Evolutionary conservation across 2,888 invertebrate species (phyloP).

Genomic region (Trichogramma dendrolimi): DNA sequence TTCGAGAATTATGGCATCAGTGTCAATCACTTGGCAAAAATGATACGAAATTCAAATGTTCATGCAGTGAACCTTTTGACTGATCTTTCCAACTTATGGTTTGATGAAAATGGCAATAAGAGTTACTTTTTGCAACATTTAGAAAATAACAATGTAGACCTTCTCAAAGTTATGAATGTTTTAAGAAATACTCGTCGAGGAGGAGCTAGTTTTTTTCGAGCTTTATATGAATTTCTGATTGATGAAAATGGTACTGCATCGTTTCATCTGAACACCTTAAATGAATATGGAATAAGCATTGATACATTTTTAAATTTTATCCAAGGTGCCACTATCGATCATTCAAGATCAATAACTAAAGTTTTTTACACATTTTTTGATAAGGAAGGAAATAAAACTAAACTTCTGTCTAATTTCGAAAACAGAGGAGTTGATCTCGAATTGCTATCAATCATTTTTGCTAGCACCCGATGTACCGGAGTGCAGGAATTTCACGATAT

Average conservation of each 20-base stretch:
- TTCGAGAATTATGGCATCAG: conserved; percentile 13
- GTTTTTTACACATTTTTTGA: conserved; percentile 34
- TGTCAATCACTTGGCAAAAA: conserved; percentile 18
- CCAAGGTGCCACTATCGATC: conserved; percentile 28
- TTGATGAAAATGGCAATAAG: conserved; percentile 35
- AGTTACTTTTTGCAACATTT: conserved; percentile 18
- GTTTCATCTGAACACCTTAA: conserved; percentile 10
- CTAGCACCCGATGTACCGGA: too few relatives aligned
- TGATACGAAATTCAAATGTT: conserved; percentile 29
- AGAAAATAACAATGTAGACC: conserved; percentile 30
- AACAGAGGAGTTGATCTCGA: conserved; percentile 30
- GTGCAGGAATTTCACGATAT: too few relatives aligned
- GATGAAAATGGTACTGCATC: conserved; percentile 15
- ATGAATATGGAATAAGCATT: conserved; percentile 14
- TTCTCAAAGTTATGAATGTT: conserved; percentile 33
- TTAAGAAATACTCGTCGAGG: conserved; percentile 23
- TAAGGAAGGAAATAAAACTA: conserved; percentile 21
- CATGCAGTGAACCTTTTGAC: conserved; percentile 30
- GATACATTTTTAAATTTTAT: conserved; percentile 27
- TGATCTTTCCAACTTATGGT: conserved; percentile 30
- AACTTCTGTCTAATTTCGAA: conserved; percentile 17
- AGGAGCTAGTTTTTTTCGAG: conserved; percentile 37
- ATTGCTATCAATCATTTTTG: too few relatives aligned
- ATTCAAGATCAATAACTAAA: conserved; percentile 31
- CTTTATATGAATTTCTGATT: conserved; percentile 38